Conservation (phyloP, 2,888 invertebrate species). For the Sinopyrophorus schimmeli region DNA sequence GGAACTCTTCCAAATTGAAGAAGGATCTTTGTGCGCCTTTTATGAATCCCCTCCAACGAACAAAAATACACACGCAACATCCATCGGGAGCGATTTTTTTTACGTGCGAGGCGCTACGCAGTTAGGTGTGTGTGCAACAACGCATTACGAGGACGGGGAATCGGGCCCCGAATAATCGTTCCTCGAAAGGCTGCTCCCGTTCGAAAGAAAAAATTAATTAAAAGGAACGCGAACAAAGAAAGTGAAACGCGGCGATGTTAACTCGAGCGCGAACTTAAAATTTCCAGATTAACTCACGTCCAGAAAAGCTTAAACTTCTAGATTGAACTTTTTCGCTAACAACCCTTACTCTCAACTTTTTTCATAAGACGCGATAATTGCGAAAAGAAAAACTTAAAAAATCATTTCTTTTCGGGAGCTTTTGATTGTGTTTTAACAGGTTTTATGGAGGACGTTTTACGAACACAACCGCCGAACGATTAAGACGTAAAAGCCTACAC, state of each 20-base stretch:
- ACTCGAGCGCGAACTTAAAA: slow-evolving; percentile 7
- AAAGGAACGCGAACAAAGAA: slow-evolving; percentile 6
- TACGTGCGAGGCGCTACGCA: slow-evolving; percentile 9
- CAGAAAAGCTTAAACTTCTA: too few species aligned
- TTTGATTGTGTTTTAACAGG: too few species aligned
- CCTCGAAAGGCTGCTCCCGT: slow-evolving; percentile 7
- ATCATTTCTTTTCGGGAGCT: too few species aligned
- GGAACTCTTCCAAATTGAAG: slow-evolving; percentile 27
- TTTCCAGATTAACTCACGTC: too few species aligned
- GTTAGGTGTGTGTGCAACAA: background rate
- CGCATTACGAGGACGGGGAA: too few species aligned
- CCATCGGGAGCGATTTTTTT: slow-evolving; percentile 11
- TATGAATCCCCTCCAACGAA: slow-evolving; percentile 17
- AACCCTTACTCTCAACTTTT: too few species aligned
- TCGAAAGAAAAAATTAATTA: slow-evolving; percentile 15
- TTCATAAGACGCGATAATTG: too few species aligned
- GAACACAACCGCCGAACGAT: too few species aligned
- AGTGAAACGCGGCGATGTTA: slow-evolving; percentile 8
- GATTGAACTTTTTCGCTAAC: slow-evolving; percentile 5
- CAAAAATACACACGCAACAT: slow-evolving; percentile 15
- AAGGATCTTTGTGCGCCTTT: slow-evolving; percentile 17
- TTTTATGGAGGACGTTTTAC: too few species aligned
- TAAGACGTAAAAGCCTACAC: too few species aligned
- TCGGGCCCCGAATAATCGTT: slow-evolving; percentile 6
- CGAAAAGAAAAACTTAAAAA: too few species aligned